Conservation (phyloP, 2,113 vertebrate genomes). For the Antechinus stuartii region DNA sequence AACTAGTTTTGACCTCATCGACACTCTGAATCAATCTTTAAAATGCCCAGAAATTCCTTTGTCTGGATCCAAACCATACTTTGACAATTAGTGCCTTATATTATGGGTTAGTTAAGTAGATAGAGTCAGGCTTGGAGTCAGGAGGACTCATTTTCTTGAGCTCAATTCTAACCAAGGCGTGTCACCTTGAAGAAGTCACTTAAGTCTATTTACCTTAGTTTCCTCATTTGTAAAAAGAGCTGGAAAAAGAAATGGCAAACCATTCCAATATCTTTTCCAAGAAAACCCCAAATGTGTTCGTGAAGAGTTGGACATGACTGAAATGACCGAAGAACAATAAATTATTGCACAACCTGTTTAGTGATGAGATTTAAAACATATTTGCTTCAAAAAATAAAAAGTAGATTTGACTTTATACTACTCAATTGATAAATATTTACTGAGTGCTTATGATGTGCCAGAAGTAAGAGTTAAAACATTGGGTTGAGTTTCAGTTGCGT, state of each 20-base stretch:
- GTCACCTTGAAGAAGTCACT: neutral
- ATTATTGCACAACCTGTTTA: neutral
- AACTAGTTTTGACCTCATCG: neutral
- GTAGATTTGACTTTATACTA: neutral
- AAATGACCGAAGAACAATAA: neutral
- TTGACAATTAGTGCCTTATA: neutral
- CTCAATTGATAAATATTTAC: neutral
- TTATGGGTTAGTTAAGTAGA: neutral
- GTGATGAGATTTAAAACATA: neutral
- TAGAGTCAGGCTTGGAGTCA: neutral
- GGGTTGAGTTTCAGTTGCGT: neutral
- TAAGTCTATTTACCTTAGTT: neutral
- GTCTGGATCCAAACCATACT: neutral
- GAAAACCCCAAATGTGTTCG: neutral
- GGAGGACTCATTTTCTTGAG: neutral
- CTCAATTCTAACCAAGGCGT: neutral
- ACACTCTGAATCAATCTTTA: neutral
- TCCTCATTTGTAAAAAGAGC: neutral
- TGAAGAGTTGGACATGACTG: neutral
- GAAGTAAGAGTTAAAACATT: neutral
- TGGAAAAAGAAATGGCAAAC: neutral
- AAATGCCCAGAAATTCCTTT: neutral
- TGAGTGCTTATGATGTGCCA: neutral
- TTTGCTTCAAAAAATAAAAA: neutral
- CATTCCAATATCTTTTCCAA: neutral